phyloP scores from a whole-genome alignment of 2,113 vertebrate genomes.

The Chaetura pelagica region DNA sequence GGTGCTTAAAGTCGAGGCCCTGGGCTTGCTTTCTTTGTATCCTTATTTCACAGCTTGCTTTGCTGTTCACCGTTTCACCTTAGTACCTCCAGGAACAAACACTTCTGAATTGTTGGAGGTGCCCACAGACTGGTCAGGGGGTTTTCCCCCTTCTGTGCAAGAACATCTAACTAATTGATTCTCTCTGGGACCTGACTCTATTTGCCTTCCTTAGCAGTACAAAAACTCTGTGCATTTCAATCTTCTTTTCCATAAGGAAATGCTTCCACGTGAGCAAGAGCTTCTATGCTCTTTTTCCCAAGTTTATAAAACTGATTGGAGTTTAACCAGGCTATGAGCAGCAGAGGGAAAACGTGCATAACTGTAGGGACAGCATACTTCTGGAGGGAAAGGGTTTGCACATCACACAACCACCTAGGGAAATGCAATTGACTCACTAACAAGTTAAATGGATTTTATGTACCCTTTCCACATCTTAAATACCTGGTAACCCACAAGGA shows the following conservation, averaged over 20 bases:
- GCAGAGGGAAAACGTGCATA: neutral
- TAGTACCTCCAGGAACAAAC: fast-evolving
- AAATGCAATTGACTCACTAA: constrained; percentile 13
- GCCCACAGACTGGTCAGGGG: fast-evolving
- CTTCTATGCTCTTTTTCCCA: neutral
- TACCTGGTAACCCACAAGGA: neutral
- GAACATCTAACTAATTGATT: neutral
- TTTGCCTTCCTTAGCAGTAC: neutral
- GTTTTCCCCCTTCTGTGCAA: fast-evolving
- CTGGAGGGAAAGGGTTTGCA: neutral
- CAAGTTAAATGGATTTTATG: constrained; percentile 55
- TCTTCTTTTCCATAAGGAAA: neutral
- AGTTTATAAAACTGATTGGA: neutral
- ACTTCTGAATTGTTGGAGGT: neutral
- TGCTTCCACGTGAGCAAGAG: neutral
- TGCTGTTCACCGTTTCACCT: neutral
- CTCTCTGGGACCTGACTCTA: fast-evolving
- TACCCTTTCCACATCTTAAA: neutral
- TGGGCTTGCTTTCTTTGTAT: fast-evolving
- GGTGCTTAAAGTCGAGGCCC: neutral
- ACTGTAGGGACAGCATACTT: neutral
- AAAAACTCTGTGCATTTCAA: fast-evolving
- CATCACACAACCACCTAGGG: neutral
- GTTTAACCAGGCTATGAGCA: neutral
- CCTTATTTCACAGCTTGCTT: neutral